These are phyloP conservation scores for Platygyra sinensis DNA, from an alignment of 64 coral and sea anemone species.

Conservation along the genomic window DNA sequence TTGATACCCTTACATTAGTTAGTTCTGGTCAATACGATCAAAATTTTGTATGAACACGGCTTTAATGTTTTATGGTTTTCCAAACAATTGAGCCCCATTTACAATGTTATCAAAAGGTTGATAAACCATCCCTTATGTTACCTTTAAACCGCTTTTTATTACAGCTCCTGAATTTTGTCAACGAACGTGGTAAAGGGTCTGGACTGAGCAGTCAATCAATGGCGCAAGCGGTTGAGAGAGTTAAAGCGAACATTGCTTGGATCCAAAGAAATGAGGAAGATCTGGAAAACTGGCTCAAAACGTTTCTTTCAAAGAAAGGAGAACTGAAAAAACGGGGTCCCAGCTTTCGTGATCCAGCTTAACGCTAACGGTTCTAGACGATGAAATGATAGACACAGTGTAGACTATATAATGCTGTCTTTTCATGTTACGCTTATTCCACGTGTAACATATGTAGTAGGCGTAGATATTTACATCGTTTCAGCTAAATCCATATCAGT, in stretches of 20 bases:
- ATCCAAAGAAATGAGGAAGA: constrained; percentile 41
- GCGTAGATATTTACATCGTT: no score
- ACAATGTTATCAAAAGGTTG: background rate
- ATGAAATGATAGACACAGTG: background rate
- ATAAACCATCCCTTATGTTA: background rate
- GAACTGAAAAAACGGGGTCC: background rate
- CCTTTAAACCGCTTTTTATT: background rate
- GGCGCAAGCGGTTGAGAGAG: constrained; percentile 42
- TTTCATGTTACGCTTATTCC: no score
- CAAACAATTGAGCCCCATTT: no score
- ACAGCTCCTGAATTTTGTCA: constrained; percentile 29
- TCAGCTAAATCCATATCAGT: no score
- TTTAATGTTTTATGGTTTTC: no score
- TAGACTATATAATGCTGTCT: no score
- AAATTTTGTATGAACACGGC: no score
- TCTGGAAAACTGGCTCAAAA: constrained; percentile 41
- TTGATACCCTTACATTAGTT: no score
- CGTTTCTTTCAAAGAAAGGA: background rate
- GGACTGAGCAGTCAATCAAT: constrained; percentile 34
- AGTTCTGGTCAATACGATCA: no score
- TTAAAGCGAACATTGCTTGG: constrained; percentile 54
- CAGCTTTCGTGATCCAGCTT: no score
- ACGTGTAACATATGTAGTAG: no score
- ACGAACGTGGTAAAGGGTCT: constrained; percentile 5
- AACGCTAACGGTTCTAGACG: background rate